phyloP scores from a whole-genome alignment of 2,888 invertebrate species.

The Sipha maydis region DNA sequence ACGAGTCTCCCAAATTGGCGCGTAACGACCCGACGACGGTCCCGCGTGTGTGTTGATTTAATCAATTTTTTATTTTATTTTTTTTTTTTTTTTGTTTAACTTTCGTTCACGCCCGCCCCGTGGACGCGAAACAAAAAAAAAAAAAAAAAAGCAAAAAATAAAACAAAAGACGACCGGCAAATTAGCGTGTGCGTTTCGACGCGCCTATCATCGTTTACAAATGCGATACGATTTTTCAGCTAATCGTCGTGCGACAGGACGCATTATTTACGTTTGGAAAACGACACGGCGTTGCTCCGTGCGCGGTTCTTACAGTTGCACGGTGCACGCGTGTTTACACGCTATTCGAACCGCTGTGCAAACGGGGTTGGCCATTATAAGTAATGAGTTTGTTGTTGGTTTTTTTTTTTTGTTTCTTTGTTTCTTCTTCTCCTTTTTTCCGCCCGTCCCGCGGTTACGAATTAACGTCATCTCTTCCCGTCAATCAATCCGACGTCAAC shows the following conservation, averaged over 20 bases:
- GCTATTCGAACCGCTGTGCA: background rate
- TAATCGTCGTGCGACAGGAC: constrained; percentile 55
- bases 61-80: background rate
- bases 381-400: background rate
- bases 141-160: constrained; percentile 10
- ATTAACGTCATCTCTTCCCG: background rate
- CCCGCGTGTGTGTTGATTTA: constrained; percentile 29
- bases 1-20: constrained; percentile 25
- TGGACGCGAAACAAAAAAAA: background rate
- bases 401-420: background rate
- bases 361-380: background rate
- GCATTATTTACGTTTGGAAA: constrained; percentile 22
- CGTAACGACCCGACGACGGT: constrained; percentile 27
- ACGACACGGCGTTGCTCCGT: background rate
- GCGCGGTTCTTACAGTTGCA: background rate
- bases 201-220: background rate
- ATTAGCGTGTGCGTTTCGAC: constrained; percentile 39
- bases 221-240: constrained; percentile 50
- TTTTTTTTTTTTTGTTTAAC: too few relatives aligned
- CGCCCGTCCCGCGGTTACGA: background rate
- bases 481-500: background rate
- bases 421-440: background rate
- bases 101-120: background rate
- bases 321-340: background rate
- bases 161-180: constrained; percentile 40